phyloP scores from a whole-genome alignment of 2,113 vertebrate genomes.

The Pholis gunnellus region DNA sequence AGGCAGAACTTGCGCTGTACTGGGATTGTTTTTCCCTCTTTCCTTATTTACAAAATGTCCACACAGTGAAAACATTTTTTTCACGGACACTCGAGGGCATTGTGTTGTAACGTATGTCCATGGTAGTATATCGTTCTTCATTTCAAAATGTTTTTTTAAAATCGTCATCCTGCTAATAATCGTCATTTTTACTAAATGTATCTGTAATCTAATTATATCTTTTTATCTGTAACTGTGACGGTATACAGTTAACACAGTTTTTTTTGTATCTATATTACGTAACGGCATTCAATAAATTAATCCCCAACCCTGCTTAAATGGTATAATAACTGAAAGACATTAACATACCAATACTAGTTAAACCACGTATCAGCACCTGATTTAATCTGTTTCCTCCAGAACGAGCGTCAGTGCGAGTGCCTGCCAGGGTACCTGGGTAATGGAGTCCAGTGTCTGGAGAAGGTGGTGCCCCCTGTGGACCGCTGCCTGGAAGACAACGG shows the following conservation, averaged over 20 bases:
- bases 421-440: slow-evolving; percentile 89
- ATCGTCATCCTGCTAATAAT: background rate
- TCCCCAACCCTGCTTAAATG: background rate
- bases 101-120: too few species aligned
- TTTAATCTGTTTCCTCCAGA: slow-evolving; percentile 79
- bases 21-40: too few species aligned
- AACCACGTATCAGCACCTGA: too few species aligned
- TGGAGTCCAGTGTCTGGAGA: slow-evolving; percentile 91
- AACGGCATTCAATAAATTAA: background rate
- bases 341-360: background rate
- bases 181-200: background rate
- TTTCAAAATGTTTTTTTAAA: background rate
- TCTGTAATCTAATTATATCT: background rate
- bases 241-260: background rate
- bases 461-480: slow-evolving; percentile 85
- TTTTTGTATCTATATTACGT: background rate
- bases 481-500: slow-evolving; percentile 89
- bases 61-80: too few species aligned
- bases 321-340: background rate
- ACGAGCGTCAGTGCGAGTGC: slow-evolving; percentile 89
- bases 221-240: background rate
- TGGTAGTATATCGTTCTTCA: too few species aligned
- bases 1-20: too few species aligned
- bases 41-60: too few species aligned
- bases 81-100: too few species aligned